Base-by-base conservation (phyloP, 2,113 vertebrate genomes). In the Embiotoca jacksoni region DNA sequence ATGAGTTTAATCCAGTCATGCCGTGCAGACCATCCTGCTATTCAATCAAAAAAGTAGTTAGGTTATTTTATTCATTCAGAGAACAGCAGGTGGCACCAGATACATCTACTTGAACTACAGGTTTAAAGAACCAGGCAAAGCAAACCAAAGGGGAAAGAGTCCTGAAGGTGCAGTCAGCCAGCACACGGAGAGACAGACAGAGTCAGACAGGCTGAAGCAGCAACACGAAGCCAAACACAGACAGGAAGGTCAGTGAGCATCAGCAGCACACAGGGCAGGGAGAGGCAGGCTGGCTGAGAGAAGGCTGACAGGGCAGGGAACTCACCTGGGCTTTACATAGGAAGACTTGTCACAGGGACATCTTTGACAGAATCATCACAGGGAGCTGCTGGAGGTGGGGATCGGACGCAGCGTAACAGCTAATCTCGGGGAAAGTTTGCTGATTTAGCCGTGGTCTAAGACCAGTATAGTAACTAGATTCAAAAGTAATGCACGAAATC, bases 321-420 rank as follows among this genome's bases (percentile, higher is more conserved):
- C 94, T 95, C 93, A 95, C 95, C 95, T 95, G 93, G 89, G 82
- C 86, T 73, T 88, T 82, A 90, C 82, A 91, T 46, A 90, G 88
- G 81, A 87, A 91, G 82, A 83, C 92, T 88, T 76, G 84, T 89
- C 94, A 92, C 84, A 85, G 86, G 92, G 87, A 87, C 93, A 89
- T 95, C 94, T 91, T 90, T 92, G 88, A 94, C 81, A 90, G 87
- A 82, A 78, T 75, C 89, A 80, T 90, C 93, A 91, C 85, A 89
- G 86, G 86, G 88, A 82, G 88, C 86, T 87, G 92, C 92, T 87
- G 91, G 66, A 90, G 88, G 83, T 85, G 88, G 89, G 90, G 80
- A 87, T 76, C 30, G 80, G 81, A 82, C 52, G 84, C 70, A 87
- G 92, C 53, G 58, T 49, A 88, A 89, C 88, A 77, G 90, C 93